Evolutionary conservation across 2,113 vertebrate species (phyloP), one percentile per base, ranked within the genome.

Genomic region (Clupea harengus): DNA sequence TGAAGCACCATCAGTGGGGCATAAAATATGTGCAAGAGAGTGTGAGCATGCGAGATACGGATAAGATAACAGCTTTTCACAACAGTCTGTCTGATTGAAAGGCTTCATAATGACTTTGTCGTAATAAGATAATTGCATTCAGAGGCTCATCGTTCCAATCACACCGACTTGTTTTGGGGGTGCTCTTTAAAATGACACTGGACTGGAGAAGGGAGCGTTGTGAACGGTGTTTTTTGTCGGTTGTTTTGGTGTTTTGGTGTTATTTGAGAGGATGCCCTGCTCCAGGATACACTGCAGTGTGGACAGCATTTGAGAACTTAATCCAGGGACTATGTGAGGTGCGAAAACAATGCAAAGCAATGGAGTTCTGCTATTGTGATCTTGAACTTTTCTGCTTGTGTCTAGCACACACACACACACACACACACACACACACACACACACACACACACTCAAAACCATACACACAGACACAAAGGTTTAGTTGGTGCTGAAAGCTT

Each of bases 61-160:
- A 45, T 52, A 52, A 86, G 64, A 86, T 50, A 17, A 78, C 3
- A 13, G 45, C 47, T 32, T 60, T 57, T 6, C 47, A 85, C 20
- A 32, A 84, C 47, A 80, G 50, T 85, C 67, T 85, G 84, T 11
- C 78, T 75, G 47, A 80, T 49, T 78, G 72, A 85, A 18, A 75
- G 49, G 45, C 46, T 72, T 39, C 4, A 49, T 57, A 72, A 78
- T 32, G 44, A 22, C 67, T 80, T 39, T 9, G 46, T 78, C 46
- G 4, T 47, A 39, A 50, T 85, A 72, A 15, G 22, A 25, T 67
- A 67, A 67, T 67, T n/a, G 60, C n/a, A 25, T 67, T 67, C 7
- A 22, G 57, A 64, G 57, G 57, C 64, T 28, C 64, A 4, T 13
- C 9, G 28, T 32, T 25, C 32, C n/a, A 72, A 13, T 72, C 64